Base-by-base conservation (phyloP, 1,140 invertebrate genomes). In the Sitophilus oryzae region DNA sequence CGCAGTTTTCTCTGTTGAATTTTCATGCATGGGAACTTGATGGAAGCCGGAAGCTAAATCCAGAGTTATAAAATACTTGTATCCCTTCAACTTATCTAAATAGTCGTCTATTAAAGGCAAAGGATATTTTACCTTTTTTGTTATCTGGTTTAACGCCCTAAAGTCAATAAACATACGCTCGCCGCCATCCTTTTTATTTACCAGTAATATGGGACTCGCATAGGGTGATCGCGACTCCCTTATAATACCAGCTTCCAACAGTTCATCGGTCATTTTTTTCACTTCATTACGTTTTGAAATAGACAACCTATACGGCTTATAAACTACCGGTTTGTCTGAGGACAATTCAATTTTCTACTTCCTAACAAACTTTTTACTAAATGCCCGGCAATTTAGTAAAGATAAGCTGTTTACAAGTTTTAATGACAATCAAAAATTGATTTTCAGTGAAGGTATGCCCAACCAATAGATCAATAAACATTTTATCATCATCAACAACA, bases 1-100 rank as follows among this genome's bases (percentile, higher is more conserved):
- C 0, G 63, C 68, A 6, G 69, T 73, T 21, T 67, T 52, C 16
- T 60, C 67, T 55, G 68, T 66, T 0, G 66, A 60, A 22, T 62
- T 57, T 30, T 67, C 62, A 1, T 73, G 51, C 0, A 72, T 15
- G 1, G 45, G 53, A 1, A 66, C 52, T 9, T 65, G 63, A 40
- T 61, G 56, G 20, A 59, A 65, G 9, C 56, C 58, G 14, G 47
- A 25, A 20, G 40, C 60, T 1, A 66, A 25, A 58, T 67, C 58
- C 8, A 63, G 35, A 3, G 48, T 60, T 21, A 56, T 59, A 56
- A 66, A 71, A 25, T 64, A 43, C 25, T 51, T 49, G 56, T 52
- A 60, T 8, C 55, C 51, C n/a, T 16, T 34, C 23, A 67, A 20
- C 5, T 35, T 25, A 16, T 63, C 59, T 2, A 71, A 16, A 38